Percentiles rank a stretch among this genome's conserved stretches.
Evolutionary conservation across 2,797 vertebrate species (phyloP).

Genomic region (Sebastes flavidus): DNA sequence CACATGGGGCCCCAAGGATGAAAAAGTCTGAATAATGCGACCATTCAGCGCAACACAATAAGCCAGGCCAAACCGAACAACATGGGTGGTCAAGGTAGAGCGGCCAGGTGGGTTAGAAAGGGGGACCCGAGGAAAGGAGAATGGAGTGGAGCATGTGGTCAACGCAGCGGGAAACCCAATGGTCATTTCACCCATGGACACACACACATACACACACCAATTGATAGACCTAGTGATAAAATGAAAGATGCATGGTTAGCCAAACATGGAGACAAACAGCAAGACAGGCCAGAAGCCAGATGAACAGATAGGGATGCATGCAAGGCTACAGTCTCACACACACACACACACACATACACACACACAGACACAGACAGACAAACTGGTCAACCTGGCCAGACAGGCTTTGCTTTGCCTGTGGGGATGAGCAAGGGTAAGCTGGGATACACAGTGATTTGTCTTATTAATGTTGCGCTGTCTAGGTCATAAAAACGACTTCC

Average conservation of each 20-base stretch:
- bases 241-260: slow-evolving; percentile 62
- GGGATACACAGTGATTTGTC: slow-evolving; percentile 42
- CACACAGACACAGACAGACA: slow-evolving; percentile 16
- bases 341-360: background rate
- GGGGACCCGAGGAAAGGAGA: slow-evolving; percentile 28
- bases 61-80: slow-evolving; percentile 52
- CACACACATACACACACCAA: slow-evolving; percentile 56
- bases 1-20: slow-evolving; percentile 7
- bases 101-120: slow-evolving; percentile 52
- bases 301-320: slow-evolving; percentile 38
- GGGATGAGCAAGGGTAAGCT: slow-evolving; percentile 46
- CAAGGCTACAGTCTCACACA: background rate
- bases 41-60: slow-evolving; percentile 45
- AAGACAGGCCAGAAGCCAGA: slow-evolving; percentile 42
- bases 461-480: slow-evolving; percentile 49
- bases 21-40: slow-evolving; percentile 39
- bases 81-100: slow-evolving; percentile 73
- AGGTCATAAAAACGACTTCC: slow-evolving; percentile 20
- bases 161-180: slow-evolving; percentile 64
- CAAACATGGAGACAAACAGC: slow-evolving; percentile 67
- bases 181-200: slow-evolving; percentile 78
- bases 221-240: slow-evolving; percentile 56
- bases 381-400: slow-evolving; percentile 32
- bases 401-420: slow-evolving; percentile 28
- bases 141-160: slow-evolving; percentile 64